Percentiles rank a stretch among this genome's conserved stretches.
phyloP scores from a whole-genome alignment of 2,797 vertebrate species.

The Sebastes iracundus region DNA sequence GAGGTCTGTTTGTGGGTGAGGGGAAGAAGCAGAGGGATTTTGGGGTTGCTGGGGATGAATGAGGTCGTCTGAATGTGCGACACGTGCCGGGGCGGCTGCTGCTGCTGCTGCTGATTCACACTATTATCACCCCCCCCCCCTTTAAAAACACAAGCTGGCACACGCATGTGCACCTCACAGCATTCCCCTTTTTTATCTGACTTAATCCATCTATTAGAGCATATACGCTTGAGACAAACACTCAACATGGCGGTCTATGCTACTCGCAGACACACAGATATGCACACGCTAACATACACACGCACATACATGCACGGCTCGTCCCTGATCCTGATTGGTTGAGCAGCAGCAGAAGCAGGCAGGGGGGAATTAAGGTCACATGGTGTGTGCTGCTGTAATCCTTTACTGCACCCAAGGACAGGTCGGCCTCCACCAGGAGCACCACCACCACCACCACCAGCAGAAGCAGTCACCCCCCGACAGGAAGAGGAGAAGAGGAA shows the following conservation, averaged over 20 bases:
- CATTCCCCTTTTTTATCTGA: constrained; percentile 34
- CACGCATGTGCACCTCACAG: not conserved
- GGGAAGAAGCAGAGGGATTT: constrained; percentile 54
- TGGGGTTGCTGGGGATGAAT: constrained; percentile 69
- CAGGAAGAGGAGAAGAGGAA: constrained; percentile 12
- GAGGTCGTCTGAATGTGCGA: constrained; percentile 72
- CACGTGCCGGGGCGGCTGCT: constrained; percentile 80
- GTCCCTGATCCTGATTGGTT: constrained; percentile 63
- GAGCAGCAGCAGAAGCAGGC: constrained; percentile 45
- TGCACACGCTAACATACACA: constrained; percentile 27
- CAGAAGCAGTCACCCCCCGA: constrained; percentile 4
- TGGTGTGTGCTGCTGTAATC: constrained; percentile 75
- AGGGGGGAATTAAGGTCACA: constrained; percentile 81
- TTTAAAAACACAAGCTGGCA: constrained; percentile 47
- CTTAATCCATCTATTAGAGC: constrained; percentile 51
- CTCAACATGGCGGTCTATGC: constrained; percentile 33
- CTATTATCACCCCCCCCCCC: constrained; percentile 21
- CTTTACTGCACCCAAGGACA: constrained; percentile 76
- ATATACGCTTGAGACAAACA: constrained; percentile 30
- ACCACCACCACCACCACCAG: not conserved
- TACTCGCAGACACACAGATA: constrained; percentile 15
- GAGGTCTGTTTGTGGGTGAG: constrained; percentile 65
- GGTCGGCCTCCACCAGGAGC: constrained; percentile 53
- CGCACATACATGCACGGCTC: constrained; percentile 15
- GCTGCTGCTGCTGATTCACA: constrained; percentile 81